Base-by-base conservation (phyloP, 2,113 vertebrate species). In the Labeo catla region DNA sequence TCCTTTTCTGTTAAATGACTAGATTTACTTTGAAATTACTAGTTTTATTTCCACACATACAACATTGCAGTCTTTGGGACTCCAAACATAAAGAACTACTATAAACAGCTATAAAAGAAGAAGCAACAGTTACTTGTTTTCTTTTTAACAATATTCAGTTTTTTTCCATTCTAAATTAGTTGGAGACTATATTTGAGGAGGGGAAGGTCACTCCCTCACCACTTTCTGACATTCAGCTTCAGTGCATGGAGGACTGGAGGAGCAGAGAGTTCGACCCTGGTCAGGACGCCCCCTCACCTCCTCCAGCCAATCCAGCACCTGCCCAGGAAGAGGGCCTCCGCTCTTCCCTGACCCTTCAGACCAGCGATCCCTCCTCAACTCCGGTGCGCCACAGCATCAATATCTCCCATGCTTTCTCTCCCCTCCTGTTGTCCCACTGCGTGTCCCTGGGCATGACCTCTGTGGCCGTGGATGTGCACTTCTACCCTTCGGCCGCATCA, bases 381-480 rank as follows among this genome's bases (percentile, higher is more conserved):
- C 94, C 94, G 1, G 87, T 94, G 81, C 93, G 91, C 79, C 93
- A 95, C 90, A 93, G 92, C 82, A 91, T 95, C 89, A 94, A 88
- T 85, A 89, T 95, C 87, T 94, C 93, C 2, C 94, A 93, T 0
- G 87, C 91, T 19, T 90, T 86, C 82, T 68, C 92, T 1, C 95
- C 95, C 2, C 87, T 95, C 76, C 85, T 94, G 63, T 89, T 95
- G 34, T 93, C 95, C 1, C 93, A 95, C 84, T 92, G 93, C 1
- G 84, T 95, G 78, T 95, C 94, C 7, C 3, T 95, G 89, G 95
- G 95, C 28, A 89, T 89, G 63, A 94, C 94, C 8, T 94, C 93
- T 0, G 93, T 95, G 2, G 92, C 94, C 3, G 94, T 95, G 21
- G 93, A 95, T 57, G 93, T 95, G 74, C 94, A 93, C 83, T 92